Percentiles rank a stretch among this genome's conserved stretches.
phyloP scores from a whole-genome alignment of 2,113 vertebrate genomes.

The Coturnix japonica region DNA sequence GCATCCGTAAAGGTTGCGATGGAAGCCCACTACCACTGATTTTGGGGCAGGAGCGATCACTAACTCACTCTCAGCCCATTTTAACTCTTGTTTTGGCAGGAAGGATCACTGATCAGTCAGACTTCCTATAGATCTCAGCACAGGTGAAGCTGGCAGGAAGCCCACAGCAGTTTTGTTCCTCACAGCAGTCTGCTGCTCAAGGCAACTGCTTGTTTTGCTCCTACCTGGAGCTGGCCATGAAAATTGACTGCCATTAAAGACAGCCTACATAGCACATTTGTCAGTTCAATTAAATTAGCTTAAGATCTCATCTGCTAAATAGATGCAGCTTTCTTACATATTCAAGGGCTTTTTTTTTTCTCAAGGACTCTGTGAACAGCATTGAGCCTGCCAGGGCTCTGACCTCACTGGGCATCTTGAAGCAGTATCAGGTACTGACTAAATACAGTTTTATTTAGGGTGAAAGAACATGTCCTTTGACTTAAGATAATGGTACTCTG shows the following conservation, averaged over 20 bases:
- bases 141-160: not conserved
- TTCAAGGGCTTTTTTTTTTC: not conserved
- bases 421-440: not conserved
- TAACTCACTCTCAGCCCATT: not conserved
- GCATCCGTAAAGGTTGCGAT: not conserved
- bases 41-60: not conserved
- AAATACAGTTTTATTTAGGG: not conserved
- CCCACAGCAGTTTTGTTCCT: not conserved
- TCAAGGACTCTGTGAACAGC: not conserved
- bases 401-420: not conserved
- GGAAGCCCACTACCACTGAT: not conserved
- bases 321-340: not conserved
- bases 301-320: not conserved
- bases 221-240: not conserved
- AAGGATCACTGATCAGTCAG: not conserved
- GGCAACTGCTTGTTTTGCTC: not conserved
- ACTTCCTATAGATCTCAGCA: rapidly evolving
- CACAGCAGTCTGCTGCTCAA: not conserved
- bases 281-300: conserved; percentile 4
- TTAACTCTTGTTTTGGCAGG: not conserved
- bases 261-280: not conserved
- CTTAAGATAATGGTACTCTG: not conserved
- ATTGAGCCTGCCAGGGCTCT: not conserved
- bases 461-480: not conserved
- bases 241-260: not conserved